A percentile compares a stretch with the other conserved stretches of the same genome.
Evolutionary conservation across 2,113 vertebrate species (phyloP).

Genomic region (Lichenostomus cassidix): DNA sequence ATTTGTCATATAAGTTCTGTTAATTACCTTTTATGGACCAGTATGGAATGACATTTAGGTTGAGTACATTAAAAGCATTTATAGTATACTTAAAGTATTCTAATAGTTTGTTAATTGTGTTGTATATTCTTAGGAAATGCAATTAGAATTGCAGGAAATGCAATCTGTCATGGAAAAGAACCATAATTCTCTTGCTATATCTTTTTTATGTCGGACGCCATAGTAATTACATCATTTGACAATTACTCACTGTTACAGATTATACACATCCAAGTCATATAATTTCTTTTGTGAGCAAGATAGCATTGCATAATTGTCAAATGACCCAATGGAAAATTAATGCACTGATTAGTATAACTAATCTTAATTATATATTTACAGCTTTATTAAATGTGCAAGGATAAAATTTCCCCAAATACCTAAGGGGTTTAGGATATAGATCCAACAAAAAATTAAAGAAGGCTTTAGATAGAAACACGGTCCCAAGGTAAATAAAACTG

Average conservation of each 20-base stretch:
- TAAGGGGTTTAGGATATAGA: neutral
- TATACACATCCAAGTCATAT: neutral
- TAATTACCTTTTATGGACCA: conserved; percentile 34
- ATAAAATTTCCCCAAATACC: neutral
- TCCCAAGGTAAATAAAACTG: neutral
- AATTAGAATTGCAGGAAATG: neutral
- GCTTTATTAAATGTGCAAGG: conserved; percentile 16
- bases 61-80: conserved; percentile 16
- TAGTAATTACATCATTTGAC: conserved; percentile 8
- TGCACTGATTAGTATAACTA: conserved; percentile 13
- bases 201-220: neutral
- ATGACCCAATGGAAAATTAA: conserved; percentile 21
- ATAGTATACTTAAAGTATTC: conserved; percentile 2
- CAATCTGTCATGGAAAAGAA: neutral
- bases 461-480: neutral
- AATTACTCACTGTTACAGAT: conserved; percentile 7
- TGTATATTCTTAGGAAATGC: neutral
- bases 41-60: neutral
- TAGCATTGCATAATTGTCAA: conserved; percentile 11
- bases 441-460: neutral
- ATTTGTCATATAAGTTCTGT: conserved; percentile 22
- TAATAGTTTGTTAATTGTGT: neutral
- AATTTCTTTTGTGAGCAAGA: neutral
- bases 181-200: neutral
- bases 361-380: conserved; percentile 42